Conservation (phyloP, 2,888 invertebrate genomes). For the Lymantria monacha region DNA sequence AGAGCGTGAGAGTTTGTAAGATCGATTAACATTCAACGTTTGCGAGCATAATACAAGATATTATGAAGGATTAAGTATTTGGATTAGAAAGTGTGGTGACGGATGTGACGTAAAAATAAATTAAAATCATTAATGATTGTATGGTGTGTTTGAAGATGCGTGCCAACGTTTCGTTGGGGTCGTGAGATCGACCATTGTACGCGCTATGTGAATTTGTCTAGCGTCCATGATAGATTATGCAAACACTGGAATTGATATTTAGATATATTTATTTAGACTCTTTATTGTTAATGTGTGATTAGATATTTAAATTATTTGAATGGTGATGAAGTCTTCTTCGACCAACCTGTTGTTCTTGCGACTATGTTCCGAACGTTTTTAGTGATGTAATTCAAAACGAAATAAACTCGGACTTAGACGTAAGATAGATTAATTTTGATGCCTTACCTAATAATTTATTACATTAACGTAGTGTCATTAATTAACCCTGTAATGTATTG, state of each 20-base stretch:
- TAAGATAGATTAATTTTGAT: background rate
- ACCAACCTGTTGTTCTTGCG: conserved; percentile 3
- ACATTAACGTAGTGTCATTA: background rate
- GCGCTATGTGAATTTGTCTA: conserved; percentile 18
- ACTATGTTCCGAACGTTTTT: background rate
- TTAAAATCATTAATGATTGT: conserved; percentile 19
- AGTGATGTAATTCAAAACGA: conserved; percentile 1
- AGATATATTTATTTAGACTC: conserved; percentile 38
- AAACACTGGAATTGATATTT: conserved; percentile 49
- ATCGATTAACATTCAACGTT: background rate
- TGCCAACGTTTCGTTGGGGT: background rate
- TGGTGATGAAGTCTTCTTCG: conserved; percentile 21
- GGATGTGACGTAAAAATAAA: conserved; percentile 33
- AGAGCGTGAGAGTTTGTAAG: background rate
- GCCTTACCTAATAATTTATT: background rate
- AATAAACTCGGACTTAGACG: background rate
- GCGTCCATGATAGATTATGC: conserved; percentile 50
- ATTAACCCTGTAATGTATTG: too few relatives aligned
- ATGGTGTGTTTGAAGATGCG: conserved; percentile 7
- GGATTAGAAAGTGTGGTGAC: conserved; percentile 30
- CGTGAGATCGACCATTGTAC: background rate
- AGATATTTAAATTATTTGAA: conserved; percentile 24
- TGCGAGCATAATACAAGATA: too few relatives aligned
- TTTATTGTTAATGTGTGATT: conserved; percentile 24
- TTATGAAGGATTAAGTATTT: background rate